Conservation (phyloP, 2,888 invertebrate genomes). For the Agrotis segetum region DNA sequence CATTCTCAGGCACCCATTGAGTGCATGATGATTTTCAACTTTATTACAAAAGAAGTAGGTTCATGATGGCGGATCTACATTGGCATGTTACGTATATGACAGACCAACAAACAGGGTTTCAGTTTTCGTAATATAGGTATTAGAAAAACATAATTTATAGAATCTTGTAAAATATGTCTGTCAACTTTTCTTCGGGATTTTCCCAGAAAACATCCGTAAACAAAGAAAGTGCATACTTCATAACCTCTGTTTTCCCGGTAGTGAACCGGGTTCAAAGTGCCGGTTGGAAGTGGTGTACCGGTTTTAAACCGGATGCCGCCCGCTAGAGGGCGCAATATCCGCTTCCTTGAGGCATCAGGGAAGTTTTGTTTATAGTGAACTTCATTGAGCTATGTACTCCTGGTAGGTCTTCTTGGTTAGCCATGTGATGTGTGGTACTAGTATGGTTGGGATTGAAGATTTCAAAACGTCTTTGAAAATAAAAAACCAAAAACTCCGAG, state of each 20-base stretch:
- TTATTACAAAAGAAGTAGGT: too few relatives aligned
- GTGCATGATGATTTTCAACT: too few relatives aligned
- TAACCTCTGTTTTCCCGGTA: conserved; percentile 43
- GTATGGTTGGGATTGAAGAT: too few relatives aligned
- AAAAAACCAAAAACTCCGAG: background rate
- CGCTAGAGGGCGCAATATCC: conserved; percentile 72
- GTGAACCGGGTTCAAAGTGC: conserved; percentile 55
- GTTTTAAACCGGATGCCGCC: conserved; percentile 59
- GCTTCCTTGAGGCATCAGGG: conserved; percentile 60
- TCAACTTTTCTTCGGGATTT: background rate
- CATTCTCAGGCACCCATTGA: too few relatives aligned
- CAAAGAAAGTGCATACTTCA: conserved; percentile 47
- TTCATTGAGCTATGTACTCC: conserved; percentile 49
- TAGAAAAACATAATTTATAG: too few relatives aligned
- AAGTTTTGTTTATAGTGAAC: conserved; percentile 57
- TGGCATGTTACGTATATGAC: too few relatives aligned
- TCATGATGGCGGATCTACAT: too few relatives aligned
- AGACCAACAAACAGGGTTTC: too few relatives aligned
- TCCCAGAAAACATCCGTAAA: conserved; percentile 29
- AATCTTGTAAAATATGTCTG: background rate
- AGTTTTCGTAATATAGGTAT: background rate
- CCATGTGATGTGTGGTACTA: background rate
- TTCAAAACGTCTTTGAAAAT: background rate
- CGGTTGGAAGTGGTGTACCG: conserved; percentile 66
- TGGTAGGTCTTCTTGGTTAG: conserved; percentile 37